A percentile compares a stretch with the other conserved stretches of the same genome.
These are phyloP conservation scores for Asarcornis scutulata DNA, from an alignment of 2,113 vertebrate species.

Conservation along the genomic window DNA sequence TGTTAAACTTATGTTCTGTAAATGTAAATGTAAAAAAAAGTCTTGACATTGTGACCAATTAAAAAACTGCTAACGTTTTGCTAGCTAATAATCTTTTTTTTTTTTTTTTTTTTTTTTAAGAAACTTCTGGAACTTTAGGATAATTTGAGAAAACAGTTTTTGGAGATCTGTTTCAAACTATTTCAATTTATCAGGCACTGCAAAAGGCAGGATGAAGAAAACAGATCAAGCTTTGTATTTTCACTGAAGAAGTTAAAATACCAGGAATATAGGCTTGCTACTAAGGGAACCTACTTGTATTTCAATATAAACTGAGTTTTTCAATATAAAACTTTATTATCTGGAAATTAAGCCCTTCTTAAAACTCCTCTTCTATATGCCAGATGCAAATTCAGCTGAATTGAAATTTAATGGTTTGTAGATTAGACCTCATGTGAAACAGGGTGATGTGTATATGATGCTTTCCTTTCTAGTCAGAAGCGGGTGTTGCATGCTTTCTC, in stretches of 20 bases:
- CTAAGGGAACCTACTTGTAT: background rate
- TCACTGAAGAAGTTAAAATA: background rate
- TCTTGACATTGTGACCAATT: background rate
- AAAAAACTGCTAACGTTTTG: background rate
- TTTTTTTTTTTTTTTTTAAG: background rate
- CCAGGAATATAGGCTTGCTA: background rate
- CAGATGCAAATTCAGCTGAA: background rate
- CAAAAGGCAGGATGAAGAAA: background rate
- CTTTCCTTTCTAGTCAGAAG: background rate
- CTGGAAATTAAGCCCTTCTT: background rate
- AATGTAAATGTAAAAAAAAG: background rate
- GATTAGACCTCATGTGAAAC: background rate
- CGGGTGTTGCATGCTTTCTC: background rate
- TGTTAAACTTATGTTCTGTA: background rate
- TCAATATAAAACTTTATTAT: background rate
- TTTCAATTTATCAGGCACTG: background rate
- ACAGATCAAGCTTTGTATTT: background rate
- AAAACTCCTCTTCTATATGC: background rate
- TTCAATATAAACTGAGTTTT: background rate
- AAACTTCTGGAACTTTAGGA: background rate
- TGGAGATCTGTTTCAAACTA: background rate
- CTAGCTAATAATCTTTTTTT: background rate
- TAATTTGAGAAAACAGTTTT: background rate
- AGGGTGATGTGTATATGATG: background rate
- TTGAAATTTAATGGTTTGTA: background rate